Evolutionary conservation across 2,113 vertebrate species (phyloP), one percentile per base, ranked within the genome.

Genomic region (Heterotilapia buettikoferi): DNA sequence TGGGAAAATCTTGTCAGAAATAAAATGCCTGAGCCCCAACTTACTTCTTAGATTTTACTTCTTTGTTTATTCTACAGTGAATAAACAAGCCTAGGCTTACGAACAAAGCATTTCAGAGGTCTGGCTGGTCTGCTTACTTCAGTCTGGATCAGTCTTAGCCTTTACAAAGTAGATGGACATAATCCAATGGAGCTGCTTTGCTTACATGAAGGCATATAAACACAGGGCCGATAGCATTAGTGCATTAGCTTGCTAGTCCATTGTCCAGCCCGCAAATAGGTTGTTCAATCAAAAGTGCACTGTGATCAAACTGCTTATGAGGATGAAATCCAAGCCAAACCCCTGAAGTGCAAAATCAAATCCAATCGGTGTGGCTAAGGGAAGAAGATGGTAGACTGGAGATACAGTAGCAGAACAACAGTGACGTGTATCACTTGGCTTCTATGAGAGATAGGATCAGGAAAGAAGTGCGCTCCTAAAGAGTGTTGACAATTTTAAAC

Each of bases 251-350:
- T 45, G 76, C 63, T 9, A 54, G 84, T 66, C 84, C 83, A 54
- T 21, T 10, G 31, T 66, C 80, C 87, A 45, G 85, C 82, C 85
- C 24, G 9, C 85, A 92, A 84, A 93, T 82, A 84, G 84, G 56
- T 38, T 59, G 87, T 84, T 88, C 84, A 82, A 76, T 90, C 68
- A 90, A 81, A 84, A 80, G 84, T 33, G 50, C 61, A 10, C 78
- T 38, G 73, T 36, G 63, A 82, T 85, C 85, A 79, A 91, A 89
- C 87, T 91, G 91, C 91, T 93, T 63, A 90, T 68, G 4, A 76
- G 56, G 73, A 80, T 56, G 88, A 90, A 91, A 92, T 56, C 82
- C n/a, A 54, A 94, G 87, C 82, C 88, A 88, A 89, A 83, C 36
- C 78, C 79, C 82, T 71, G 52, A 87, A 68, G 84, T 56, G 89